Evolutionary conservation across 2,888 invertebrate genomes (phyloP), one percentile per base, ranked within the genome.

Genomic region (Choristoneura rosaceana): DNA sequence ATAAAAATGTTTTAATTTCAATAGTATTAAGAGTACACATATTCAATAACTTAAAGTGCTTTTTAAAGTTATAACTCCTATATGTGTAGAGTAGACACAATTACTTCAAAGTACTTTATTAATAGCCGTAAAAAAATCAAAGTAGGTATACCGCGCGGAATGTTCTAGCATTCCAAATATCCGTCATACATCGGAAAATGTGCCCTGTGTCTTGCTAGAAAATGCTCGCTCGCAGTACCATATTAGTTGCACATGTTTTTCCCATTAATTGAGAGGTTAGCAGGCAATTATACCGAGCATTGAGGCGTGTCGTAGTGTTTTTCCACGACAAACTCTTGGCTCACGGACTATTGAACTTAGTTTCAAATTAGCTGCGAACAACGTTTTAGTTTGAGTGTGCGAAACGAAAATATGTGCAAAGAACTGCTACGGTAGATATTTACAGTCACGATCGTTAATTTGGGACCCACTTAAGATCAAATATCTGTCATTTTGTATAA

Each of bases 261-360:
- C 45, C 47, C 55, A 47, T 60, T 63, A 58, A 69, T 63, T 52
- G 38, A 60, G 47, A 65, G 64, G 12, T 70, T 41, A 70, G 59
- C 64, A 59, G 41, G 50, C 64, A 70, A 70, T 70, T 65, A 60
- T 60, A 34, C 64, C 15, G 50, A 34, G 52, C 58, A 65, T 65
- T 70, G 64, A 64, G 47, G 33, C 70, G 59, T 64, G n/a, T 10
- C 34, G 59, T 8, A n/a, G 59, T 59, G 59, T 25, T 52, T 50
- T 52, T 55, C 25, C 55, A 55, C 12, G 55, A 55, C 55, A 55
- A 55, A 55, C 25, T 52, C 52, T 0, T 7, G 52, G 8, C 15
- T 52, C 52, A 55, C 12, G 55, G 55, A 12, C 55, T 55, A 10
- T 25, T 55, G 55, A 55, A 17, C 12, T 17, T 12, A 25, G 12